These are phyloP conservation scores for Chiloscyllium punctatum DNA, from an alignment of 2,797 vertebrate species.

Conservation along the genomic window DNA sequence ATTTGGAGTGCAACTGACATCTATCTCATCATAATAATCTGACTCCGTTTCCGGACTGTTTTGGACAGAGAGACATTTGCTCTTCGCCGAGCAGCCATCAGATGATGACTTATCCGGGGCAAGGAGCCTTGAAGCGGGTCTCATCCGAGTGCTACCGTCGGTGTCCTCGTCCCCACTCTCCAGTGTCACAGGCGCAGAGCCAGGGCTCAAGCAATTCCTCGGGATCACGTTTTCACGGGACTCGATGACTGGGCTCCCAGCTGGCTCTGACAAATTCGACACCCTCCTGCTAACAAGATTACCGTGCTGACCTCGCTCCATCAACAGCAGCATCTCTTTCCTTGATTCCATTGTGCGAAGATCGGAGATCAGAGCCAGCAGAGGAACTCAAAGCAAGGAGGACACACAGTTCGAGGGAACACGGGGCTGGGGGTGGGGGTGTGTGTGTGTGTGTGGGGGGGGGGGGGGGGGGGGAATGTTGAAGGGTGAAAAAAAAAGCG, in stretches of 20 bases:
- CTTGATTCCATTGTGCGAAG: slow-evolving; percentile 75
- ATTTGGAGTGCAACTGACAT: slow-evolving; percentile 96
- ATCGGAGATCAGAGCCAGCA: slow-evolving; percentile 25
- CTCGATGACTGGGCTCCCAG: slow-evolving; percentile 65
- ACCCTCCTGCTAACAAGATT: slow-evolving; percentile 69
- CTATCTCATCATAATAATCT: slow-evolving; percentile 97
- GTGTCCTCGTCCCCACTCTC: slow-evolving; percentile 59
- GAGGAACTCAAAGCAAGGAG: slow-evolving; percentile 21
- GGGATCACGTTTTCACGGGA: slow-evolving; percentile 70
- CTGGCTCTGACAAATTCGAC: slow-evolving; percentile 68
- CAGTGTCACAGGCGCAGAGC: slow-evolving; percentile 60
- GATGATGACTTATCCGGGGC: slow-evolving; percentile 52
- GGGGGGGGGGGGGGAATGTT: neutral
- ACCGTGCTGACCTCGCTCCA: slow-evolving; percentile 75
- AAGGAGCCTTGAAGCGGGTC: slow-evolving; percentile 61
- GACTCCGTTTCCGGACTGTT: slow-evolving; percentile 96
- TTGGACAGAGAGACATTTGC: slow-evolving; percentile 53
- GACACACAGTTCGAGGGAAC: slow-evolving; percentile 39
- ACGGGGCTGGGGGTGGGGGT: neutral
- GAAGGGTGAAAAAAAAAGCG: slow-evolving; percentile 40
- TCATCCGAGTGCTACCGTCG: slow-evolving; percentile 66
- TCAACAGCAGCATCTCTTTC: slow-evolving; percentile 82
- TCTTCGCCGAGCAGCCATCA: slow-evolving; percentile 66
- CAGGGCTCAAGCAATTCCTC: slow-evolving; percentile 72
- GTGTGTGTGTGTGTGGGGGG: neutral